A percentile compares a stretch with the other conserved stretches of the same genome.
phyloP scores from a whole-genome alignment of 2,113 vertebrate species.

The Leptosomus discolor region DNA sequence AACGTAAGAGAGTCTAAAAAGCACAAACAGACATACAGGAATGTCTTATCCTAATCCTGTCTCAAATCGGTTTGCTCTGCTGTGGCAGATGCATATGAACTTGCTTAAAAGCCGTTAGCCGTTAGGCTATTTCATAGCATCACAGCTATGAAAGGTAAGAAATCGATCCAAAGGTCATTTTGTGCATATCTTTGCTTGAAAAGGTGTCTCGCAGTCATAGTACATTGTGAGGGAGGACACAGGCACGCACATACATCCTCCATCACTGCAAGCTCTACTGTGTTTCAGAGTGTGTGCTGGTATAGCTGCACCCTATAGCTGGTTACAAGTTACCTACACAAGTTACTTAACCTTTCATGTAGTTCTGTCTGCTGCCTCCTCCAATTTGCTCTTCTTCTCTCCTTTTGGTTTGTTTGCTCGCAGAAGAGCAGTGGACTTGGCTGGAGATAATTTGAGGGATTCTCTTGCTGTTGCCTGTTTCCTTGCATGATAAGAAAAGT shows the following conservation, averaged over 20 bases:
- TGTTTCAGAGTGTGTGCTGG: neutral
- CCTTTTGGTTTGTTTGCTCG: neutral
- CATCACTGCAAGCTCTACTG: accelerated
- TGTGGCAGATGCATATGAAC: neutral
- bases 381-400: neutral
- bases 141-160: neutral
- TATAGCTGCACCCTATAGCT: neutral
- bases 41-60: neutral
- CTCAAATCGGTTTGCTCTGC: neutral
- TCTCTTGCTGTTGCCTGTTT: neutral
- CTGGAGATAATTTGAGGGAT: neutral
- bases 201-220: neutral
- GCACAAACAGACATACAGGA: neutral
- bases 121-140: neutral
- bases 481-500: neutral
- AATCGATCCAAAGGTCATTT: neutral
- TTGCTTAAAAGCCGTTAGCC: neutral
- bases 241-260: accelerated
- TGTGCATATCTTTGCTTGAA: neutral
- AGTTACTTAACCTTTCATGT: accelerated
- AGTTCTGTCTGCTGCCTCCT: neutral
- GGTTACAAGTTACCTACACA: too few species aligned
- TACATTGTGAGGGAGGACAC: accelerated
- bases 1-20: neutral
- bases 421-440: neutral